phyloP scores from a whole-genome alignment of 1,140 invertebrate genomes.

The Orius insidiosus region DNA sequence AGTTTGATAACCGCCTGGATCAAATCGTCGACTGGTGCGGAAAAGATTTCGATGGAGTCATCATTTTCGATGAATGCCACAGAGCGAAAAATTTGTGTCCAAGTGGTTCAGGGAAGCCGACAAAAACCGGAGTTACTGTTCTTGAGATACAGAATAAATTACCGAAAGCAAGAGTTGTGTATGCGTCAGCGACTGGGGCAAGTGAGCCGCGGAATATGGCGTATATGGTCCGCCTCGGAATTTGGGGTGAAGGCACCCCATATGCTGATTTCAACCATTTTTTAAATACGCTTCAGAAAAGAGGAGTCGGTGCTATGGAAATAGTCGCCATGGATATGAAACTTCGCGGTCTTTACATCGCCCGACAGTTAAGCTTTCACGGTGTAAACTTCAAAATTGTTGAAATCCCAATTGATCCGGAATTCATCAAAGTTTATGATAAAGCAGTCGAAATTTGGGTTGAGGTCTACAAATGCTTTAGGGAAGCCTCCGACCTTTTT shows the following conservation, averaged over 20 bases:
- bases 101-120: constrained; percentile 83
- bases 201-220: constrained; percentile 98
- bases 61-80: constrained; percentile 99
- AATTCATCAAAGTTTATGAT: constrained; percentile 84
- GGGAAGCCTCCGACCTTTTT: constrained; percentile 81
- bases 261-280: constrained; percentile 91
- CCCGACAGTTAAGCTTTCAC: constrained; percentile 91
- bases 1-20: constrained; percentile 84
- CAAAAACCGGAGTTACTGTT: constrained; percentile 72
- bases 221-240: constrained; percentile 93
- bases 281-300: constrained; percentile 85
- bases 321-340: constrained; percentile 99
- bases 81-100: constrained; percentile 97
- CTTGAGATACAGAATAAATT: constrained; percentile 88
- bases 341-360: constrained; percentile 93
- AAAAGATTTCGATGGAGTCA: constrained; percentile 83
- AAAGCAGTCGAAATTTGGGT: constrained; percentile 90
- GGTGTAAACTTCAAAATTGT: constrained; percentile 91
- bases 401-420: constrained; percentile 73
- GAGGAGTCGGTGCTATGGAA: constrained; percentile 98
- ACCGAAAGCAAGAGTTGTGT: constrained; percentile 89
- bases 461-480: constrained; percentile 82
- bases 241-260: constrained; percentile 92
- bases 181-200: constrained; percentile 94
- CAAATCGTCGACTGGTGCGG: constrained; percentile 95